These are phyloP conservation scores for Sebastes alutus DNA, from an alignment of 2,797 vertebrate species.

Conservation along the genomic window DNA sequence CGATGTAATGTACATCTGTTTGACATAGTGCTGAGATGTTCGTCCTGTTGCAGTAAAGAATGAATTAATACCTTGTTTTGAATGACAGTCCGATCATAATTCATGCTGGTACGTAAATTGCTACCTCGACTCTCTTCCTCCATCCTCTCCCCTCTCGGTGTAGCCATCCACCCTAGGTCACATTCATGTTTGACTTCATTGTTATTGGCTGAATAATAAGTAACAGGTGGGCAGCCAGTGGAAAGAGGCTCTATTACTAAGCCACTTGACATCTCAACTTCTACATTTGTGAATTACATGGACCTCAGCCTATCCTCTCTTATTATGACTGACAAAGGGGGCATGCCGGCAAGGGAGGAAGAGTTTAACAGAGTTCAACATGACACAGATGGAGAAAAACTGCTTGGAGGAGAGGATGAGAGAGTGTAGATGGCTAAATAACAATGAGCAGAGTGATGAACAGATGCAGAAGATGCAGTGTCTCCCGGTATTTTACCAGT, in stretches of 20 bases:
- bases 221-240: conserved; percentile 30
- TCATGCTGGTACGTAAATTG: background rate
- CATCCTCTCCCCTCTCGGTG: background rate
- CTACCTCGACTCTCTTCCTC: background rate
- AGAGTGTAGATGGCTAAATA: background rate
- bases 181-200: conserved; percentile 42
- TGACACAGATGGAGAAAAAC: background rate
- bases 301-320: background rate
- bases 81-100: conserved; percentile 10
- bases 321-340: conserved; percentile 3
- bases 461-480: background rate
- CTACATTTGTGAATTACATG: conserved; percentile 10
- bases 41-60: background rate
- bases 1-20: background rate
- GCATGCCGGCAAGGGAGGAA: background rate
- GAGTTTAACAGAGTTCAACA: background rate
- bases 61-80: conserved; percentile 5
- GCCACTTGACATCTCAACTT: conserved; percentile 31
- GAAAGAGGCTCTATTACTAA: conserved; percentile 28
- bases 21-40: background rate
- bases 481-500: background rate
- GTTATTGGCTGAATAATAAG: conserved; percentile 32
- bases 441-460: background rate
- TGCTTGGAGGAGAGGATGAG: background rate
- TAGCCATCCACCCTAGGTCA: conserved; percentile 5